Base-by-base conservation (phyloP, 2,113 vertebrate genomes). In the Solea solea region DNA sequence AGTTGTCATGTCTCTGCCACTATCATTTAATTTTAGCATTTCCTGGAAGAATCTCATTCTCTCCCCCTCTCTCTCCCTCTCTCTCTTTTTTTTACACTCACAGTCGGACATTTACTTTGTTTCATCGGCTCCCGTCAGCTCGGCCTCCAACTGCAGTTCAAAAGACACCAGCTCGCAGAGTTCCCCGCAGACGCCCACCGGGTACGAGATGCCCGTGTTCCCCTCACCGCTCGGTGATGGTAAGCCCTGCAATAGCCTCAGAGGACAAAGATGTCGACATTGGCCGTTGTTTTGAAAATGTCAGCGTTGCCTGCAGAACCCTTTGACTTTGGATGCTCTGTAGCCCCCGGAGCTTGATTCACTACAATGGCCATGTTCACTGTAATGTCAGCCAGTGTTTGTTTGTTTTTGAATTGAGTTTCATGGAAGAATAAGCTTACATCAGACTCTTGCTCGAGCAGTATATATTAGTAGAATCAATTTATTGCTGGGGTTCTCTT, bases 61-160 rank as follows among this genome's bases (percentile, higher is more conserved):
- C 34, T 21, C 21, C n/a, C 44, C 68, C 69, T 64, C 27, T 28
- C 2, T 5, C 63, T 12, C 42, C 34, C 21, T 39, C 12, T 46
- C 42, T 44, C 60, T 34, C 25, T 46, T 76, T 25, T 76, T 25
- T 69, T 76, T 85, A 61, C 85, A 63, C 55, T 87, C 90, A 46
- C 90, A 99, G 97, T 98, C 96, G 2, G 98, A 99, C 83, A 98
- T 99, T 90, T 99, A 97, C 90, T 99, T 98, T 84, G 94, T 95
- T 67, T 97, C 97, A 0, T 91, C 95, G 6, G 91, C 95, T 2
- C 90, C 96, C 1, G 93, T 95, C 86, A 95, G 88, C 8, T 95
- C 94, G 58, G 94, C 95, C 3, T 97, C 95, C 60, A 94, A 93
- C 85, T 93, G 93, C 91, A 97, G 94, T 77, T 98, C 95, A n/a